Evolutionary conservation across 2,113 vertebrate species (phyloP).

Genomic region (Odobenus rosmarus): DNA sequence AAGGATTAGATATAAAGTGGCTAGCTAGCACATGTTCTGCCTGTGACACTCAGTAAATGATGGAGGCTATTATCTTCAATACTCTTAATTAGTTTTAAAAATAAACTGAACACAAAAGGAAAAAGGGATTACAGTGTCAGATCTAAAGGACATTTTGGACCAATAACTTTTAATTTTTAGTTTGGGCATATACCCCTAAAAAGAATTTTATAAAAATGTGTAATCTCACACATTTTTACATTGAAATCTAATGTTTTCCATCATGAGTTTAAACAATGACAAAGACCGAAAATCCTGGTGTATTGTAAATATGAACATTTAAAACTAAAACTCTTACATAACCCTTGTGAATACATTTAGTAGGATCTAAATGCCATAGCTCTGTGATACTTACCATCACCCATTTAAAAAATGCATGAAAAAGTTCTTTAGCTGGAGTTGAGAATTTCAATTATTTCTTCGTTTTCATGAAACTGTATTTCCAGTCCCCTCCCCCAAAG

Average conservation of each 20-base stretch:
- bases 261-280: constrained; percentile 2
- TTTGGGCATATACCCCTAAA: not conserved
- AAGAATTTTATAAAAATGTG: not conserved
- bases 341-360: not conserved
- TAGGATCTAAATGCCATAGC: not conserved
- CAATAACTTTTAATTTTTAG: not conserved
- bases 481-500: not conserved
- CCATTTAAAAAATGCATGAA: not conserved
- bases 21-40: not conserved
- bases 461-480: not conserved
- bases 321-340: not conserved
- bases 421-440: not conserved
- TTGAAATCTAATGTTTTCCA: not conserved
- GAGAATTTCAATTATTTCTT: constrained; percentile 43
- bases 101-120: constrained; percentile 2
- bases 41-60: not conserved
- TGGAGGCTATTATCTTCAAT: not conserved
- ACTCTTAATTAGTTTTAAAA: constrained; percentile 17
- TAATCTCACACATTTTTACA: not conserved
- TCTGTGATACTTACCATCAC: not conserved
- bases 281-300: constrained; percentile 15
- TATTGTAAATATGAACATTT: constrained; percentile 21
- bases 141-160: not conserved
- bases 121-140: not conserved
- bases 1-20: not conserved